phyloP scores from a whole-genome alignment of 2,113 vertebrate species.

The Acanthochromis polyacanthus region DNA sequence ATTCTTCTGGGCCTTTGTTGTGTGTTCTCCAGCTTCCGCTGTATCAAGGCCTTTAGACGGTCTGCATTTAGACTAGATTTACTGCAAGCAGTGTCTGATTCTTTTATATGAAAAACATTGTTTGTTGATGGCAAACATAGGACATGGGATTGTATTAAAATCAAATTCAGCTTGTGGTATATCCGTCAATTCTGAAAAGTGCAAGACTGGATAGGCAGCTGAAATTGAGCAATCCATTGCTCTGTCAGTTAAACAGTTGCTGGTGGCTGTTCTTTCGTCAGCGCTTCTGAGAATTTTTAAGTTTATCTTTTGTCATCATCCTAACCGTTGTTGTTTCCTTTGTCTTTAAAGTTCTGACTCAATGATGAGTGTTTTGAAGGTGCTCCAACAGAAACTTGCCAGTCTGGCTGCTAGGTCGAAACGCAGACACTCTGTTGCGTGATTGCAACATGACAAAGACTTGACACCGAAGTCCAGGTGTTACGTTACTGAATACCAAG shows the following conservation, averaged over 20 bases:
- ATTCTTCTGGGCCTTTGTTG: conserved; percentile 72
- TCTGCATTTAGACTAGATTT: conserved; percentile 52
- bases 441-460: conserved; percentile 45
- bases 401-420: conserved; percentile 28
- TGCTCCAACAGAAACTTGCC: conserved; percentile 56
- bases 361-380: conserved; percentile 34
- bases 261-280: background rate
- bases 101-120: conserved; percentile 52
- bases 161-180: background rate
- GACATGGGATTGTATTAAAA: conserved; percentile 4
- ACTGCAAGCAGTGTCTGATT: conserved; percentile 36
- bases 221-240: background rate
- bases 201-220: background rate
- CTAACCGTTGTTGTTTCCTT: conserved; percentile 26
- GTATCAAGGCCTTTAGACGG: conserved; percentile 29
- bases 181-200: conserved; percentile 1
- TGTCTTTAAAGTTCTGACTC: conserved; percentile 59
- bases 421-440: conserved; percentile 5
- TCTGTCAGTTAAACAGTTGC: background rate
- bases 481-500: background rate
- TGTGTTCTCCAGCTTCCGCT: conserved; percentile 62
- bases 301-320: conserved; percentile 34
- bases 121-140: conserved; percentile 13
- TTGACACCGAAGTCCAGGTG: conserved; percentile 45
- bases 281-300: background rate